A percentile compares a stretch with the other conserved stretches of the same genome.
phyloP scores from a whole-genome alignment of 1,140 invertebrate species.

The Metaphire vulgaris region DNA sequence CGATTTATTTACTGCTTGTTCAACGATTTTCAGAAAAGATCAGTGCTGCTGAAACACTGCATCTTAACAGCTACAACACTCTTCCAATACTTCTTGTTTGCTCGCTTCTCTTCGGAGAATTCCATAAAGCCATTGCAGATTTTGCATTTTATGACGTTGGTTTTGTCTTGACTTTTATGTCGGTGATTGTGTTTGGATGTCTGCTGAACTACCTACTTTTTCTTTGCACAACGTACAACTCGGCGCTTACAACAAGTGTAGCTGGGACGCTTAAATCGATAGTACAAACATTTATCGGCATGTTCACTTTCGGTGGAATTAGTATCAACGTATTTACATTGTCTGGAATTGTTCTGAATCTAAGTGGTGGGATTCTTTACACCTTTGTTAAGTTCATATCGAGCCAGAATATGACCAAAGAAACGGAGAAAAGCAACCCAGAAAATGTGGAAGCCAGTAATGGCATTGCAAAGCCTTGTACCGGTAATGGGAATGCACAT shows the following conservation, averaged over 20 bases:
- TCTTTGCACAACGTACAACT: conserved; percentile 54
- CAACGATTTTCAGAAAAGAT: conserved; percentile 49
- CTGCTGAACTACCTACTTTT: conserved; percentile 56
- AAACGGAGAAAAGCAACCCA: not conserved
- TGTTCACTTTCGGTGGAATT: conserved; percentile 55
- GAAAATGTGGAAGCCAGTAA: not conserved
- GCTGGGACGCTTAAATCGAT: conserved; percentile 54
- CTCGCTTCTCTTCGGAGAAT: conserved; percentile 42
- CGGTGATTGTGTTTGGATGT: conserved; percentile 51
- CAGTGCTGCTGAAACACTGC: conserved; percentile 48
- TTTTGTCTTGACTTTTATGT: conserved; percentile 48
- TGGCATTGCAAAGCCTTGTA: not conserved
- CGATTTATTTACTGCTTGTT: conserved; percentile 53
- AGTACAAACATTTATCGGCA: conserved; percentile 54
- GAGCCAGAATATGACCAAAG: not conserved
- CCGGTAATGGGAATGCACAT: too few species aligned
- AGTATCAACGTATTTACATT: conserved; percentile 42
- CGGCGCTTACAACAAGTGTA: conserved; percentile 55
- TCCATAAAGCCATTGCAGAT: conserved; percentile 27
- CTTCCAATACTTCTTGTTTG: conserved; percentile 48
- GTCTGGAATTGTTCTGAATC: conserved; percentile 51
- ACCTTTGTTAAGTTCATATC: conserved; percentile 48
- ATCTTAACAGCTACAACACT: conserved; percentile 54
- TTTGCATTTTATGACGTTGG: conserved; percentile 24
- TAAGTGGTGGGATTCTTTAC: conserved; percentile 51